Evolutionary conservation across 2,113 vertebrate genomes (phyloP), one percentile per base, ranked within the genome.

Genomic region (Rana temporaria): DNA sequence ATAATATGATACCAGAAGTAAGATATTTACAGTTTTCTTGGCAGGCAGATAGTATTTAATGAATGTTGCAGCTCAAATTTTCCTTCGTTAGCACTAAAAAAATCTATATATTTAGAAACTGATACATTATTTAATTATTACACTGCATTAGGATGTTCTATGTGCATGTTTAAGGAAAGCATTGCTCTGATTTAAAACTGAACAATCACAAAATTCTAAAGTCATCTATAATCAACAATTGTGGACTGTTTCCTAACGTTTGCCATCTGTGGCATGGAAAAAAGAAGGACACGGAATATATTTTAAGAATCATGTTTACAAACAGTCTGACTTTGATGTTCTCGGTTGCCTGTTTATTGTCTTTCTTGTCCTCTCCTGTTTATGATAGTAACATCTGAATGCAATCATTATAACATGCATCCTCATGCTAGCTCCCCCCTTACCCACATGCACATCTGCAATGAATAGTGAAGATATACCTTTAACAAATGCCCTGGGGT

Each of bases 361-460:
- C 81, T 24, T 32, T 60, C 72, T 59, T 76, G 30, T 67, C 38
- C 55, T 68, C 81, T 60, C 63, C 81, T 83, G 71, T 83, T 83
- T 83, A 76, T 60, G 63, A 68, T 68, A 67, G 53, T 22, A 68
- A 67, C 81, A 83, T 83, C 81, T 83, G 72, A 83, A 60, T 65
- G 22, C 63, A 83, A 83, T 83, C 81, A 83, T 18, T 67, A 76
- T 76, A 48, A 60, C 68, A 64, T 62, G 72, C 72, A 67, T 74
- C 26, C 48, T 59, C 48, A 74, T 65, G 70, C 68, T 52, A 64
- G 55, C 78, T 80, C 66, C 70, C 63, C 64, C 73, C 55, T 48
- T 76, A 32, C 72, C 81, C 72, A 68, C 56, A 57, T 68, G 34
- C 72, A 83, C 81, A 83, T 83, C 81, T 83, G 81, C 52, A 83